Evolutionary conservation across 2,888 invertebrate genomes (phyloP).

Genomic region (Cancer borealis): DNA sequence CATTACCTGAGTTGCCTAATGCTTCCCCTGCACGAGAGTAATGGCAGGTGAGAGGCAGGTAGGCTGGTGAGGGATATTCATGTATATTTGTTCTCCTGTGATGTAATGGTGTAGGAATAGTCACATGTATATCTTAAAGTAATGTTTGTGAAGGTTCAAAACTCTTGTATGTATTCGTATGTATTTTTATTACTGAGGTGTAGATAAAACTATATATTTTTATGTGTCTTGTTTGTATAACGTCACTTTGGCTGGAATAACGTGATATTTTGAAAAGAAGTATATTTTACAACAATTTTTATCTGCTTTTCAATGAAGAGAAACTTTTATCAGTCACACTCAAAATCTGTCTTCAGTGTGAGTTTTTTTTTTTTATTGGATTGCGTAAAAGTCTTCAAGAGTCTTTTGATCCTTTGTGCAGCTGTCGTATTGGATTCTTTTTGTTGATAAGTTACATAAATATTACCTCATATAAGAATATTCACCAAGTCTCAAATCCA

Average conservation of each 20-base stretch:
- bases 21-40: not conserved
- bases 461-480: not conserved
- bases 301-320: not conserved
- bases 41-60: not conserved
- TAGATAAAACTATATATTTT: not conserved
- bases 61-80: not conserved
- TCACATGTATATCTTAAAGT: not conserved
- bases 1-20: constrained; percentile 30
- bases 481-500: not conserved
- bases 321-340: not conserved
- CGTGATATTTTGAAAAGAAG: not conserved
- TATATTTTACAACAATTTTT: not conserved
- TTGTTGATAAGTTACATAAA: not conserved
- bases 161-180: no score
- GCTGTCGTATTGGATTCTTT: not conserved
- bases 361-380: not conserved
- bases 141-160: no score
- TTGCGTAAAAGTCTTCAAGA: not conserved
- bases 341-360: not conserved
- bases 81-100: not conserved
- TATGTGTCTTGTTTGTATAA: not conserved
- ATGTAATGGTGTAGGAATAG: no score
- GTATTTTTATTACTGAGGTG: not conserved
- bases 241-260: not conserved
- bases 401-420: not conserved